Evolutionary conservation across 2,888 invertebrate genomes (phyloP), one percentile per base, ranked within the genome.

Genomic region (Tinea pellionella): DNA sequence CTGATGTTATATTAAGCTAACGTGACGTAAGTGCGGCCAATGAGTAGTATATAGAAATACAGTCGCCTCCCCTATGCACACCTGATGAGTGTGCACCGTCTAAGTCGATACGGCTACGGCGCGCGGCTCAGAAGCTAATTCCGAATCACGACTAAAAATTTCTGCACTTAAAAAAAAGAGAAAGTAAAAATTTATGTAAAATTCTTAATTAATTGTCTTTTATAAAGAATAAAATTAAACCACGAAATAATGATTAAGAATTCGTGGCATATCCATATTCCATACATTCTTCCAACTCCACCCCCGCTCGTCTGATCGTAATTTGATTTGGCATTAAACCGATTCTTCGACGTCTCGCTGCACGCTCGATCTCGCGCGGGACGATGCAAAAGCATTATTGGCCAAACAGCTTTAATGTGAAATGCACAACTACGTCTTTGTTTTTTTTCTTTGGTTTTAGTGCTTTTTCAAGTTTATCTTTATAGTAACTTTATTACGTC

Each of bases 321-420:
- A 71, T 70, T 73, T 66, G 67, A 70, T 70, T 69, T 70, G 70
- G 67, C 69, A 68, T 67, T 68, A 66, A 70, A 68, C 67, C 65
- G 66, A 70, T 66, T 70, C 68, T 66, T 67, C 62, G 63, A 62
- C 67, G 63, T 64, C 63, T 60, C 65, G 51, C 59, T 65, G 19
- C 32, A 30, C 47, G 15, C 47, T 9, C 47, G 47, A 47, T 47
- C 47, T 47, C 47, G 15, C 37, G 37, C 37, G 37, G 37, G 37
- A 9, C 37, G 37, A 37, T 37, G 37, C 37, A 37, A 37, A 37
- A 37, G 37, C 37, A 37, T 37, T 37, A 37, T 37, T 37, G 37
- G 37, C 9, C 37, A 9, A 37, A 37, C 37, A 37, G 37, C 9
- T 37, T 37, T 37, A 37, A 37, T 37, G 37, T 37, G 37, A 37